Conservation (phyloP, 1,140 invertebrate genomes). For the Carposina sasakii region DNA sequence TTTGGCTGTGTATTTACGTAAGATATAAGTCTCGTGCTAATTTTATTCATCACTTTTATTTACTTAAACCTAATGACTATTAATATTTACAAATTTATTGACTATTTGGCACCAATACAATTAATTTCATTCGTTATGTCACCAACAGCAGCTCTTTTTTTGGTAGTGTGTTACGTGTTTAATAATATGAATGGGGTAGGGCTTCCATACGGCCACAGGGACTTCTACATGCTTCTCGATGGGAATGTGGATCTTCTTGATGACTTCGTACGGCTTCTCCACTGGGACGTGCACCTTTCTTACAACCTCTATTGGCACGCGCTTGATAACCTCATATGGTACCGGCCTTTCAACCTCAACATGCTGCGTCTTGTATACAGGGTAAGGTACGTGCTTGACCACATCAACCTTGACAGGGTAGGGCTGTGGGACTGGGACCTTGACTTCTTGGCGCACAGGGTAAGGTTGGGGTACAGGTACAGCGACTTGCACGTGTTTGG, state of each 20-base stretch:
- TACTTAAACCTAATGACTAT: constrained; percentile 63
- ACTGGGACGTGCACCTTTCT: constrained; percentile 58
- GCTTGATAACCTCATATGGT: constrained; percentile 58
- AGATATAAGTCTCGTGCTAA: too few species aligned
- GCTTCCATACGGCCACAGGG: constrained; percentile 60
- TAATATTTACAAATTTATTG: constrained; percentile 54
- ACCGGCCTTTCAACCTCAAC: constrained; percentile 64
- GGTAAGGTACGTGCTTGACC: constrained; percentile 60
- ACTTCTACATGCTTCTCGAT: constrained; percentile 62
- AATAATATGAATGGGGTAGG: constrained; percentile 61
- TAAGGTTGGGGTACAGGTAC: constrained; percentile 55
- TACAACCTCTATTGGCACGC: constrained; percentile 58
- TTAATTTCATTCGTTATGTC: constrained; percentile 27
- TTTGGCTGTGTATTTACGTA: too few species aligned
- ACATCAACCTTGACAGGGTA: constrained; percentile 66
- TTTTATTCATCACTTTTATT: too few species aligned
- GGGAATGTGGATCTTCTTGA: constrained; percentile 61
- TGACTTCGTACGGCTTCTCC: constrained; percentile 60
- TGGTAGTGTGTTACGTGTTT: constrained; percentile 66
- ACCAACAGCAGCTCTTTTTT: constrained; percentile 64
- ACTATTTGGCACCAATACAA: constrained; percentile 57
- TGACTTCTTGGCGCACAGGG: constrained; percentile 57
- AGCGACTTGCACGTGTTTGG: constrained; percentile 52
- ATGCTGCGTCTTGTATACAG: constrained; percentile 58
- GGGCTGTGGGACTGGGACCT: constrained; percentile 62